Conservation (phyloP, 1,140 invertebrate genomes). For the Vanessa tameamea region DNA sequence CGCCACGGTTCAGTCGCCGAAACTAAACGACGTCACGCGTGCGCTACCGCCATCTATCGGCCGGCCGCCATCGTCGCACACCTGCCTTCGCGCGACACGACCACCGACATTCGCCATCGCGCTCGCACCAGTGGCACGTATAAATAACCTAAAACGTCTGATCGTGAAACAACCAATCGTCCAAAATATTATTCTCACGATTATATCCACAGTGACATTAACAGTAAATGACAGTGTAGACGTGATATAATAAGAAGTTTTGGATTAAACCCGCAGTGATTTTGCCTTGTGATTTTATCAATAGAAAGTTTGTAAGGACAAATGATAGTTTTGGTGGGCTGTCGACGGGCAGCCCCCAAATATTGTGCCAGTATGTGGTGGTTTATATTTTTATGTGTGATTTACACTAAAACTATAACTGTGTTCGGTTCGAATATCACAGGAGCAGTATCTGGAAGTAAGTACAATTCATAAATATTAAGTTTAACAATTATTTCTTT, state of each 20-base stretch:
- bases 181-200: conserved; percentile 61
- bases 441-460: conserved; percentile 51
- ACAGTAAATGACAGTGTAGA: conserved; percentile 39
- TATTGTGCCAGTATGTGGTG: conserved; percentile 76
- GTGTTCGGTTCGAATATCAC: conserved; percentile 59
- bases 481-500: not conserved
- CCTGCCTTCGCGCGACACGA: conserved; percentile 56
- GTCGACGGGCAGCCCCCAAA: conserved; percentile 77
- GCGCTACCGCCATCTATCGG: conserved; percentile 66
- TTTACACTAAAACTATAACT: conserved; percentile 63
- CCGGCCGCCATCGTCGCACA: conserved; percentile 44
- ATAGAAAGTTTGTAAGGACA: conserved; percentile 73
- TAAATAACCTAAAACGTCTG: conserved; percentile 74
- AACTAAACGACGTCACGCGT: conserved; percentile 65
- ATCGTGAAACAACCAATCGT: conserved; percentile 62
- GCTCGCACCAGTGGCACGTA: conserved; percentile 75
- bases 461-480: conserved; percentile 39
- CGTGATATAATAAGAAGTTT: conserved; percentile 47
- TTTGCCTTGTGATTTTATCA: conserved; percentile 58
- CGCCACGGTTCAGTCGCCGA: conserved; percentile 73
- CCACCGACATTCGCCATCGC: conserved; percentile 71
- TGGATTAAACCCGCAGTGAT: conserved; percentile 52
- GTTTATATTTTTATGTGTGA: conserved; percentile 71
- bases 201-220: conserved; percentile 61
- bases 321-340: conserved; percentile 76